Conservation (phyloP, 1,140 invertebrate species). For the Cataglyphis hispanica region DNA sequence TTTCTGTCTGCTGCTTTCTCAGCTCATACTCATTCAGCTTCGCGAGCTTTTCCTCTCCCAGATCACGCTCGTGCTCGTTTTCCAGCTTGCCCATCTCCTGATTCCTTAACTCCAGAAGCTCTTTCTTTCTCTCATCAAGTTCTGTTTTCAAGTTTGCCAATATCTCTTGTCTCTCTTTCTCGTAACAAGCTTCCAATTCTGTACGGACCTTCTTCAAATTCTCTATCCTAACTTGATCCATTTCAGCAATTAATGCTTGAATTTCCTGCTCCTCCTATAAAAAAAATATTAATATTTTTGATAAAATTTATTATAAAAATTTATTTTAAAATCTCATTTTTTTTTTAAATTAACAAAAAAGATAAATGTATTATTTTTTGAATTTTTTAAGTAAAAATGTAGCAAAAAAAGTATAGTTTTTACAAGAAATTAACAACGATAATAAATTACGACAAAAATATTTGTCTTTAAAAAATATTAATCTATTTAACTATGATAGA, state of each 20-base stretch:
- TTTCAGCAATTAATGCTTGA: constrained; percentile 81
- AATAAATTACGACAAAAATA: neutral
- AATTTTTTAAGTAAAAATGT: neutral
- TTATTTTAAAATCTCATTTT: neutral
- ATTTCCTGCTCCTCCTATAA: constrained; percentile 82
- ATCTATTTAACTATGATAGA: too few relatives aligned
- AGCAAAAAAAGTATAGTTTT: neutral
- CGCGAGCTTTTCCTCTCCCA: constrained; percentile 80
- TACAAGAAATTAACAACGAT: neutral
- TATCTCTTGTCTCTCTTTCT: constrained; percentile 85
- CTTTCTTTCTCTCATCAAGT: constrained; percentile 80
- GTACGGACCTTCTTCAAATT: constrained; percentile 80
- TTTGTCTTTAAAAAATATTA: neutral
- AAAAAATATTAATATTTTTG: neutral
- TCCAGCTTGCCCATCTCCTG: constrained; percentile 81
- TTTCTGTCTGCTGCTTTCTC: constrained; percentile 78
- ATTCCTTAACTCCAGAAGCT: constrained; percentile 82
- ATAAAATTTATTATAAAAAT: neutral
- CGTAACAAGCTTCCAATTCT: constrained; percentile 83
- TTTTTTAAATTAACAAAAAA: neutral
- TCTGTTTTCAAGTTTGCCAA: constrained; percentile 81
- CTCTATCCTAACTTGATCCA: constrained; percentile 80
- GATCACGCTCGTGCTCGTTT: constrained; percentile 78
- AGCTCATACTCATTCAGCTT: constrained; percentile 81
- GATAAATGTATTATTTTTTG: neutral